Evolutionary conservation across 2,113 vertebrate genomes (phyloP), one percentile per base, ranked within the genome.

Genomic region (Coracopsis vasa): DNA sequence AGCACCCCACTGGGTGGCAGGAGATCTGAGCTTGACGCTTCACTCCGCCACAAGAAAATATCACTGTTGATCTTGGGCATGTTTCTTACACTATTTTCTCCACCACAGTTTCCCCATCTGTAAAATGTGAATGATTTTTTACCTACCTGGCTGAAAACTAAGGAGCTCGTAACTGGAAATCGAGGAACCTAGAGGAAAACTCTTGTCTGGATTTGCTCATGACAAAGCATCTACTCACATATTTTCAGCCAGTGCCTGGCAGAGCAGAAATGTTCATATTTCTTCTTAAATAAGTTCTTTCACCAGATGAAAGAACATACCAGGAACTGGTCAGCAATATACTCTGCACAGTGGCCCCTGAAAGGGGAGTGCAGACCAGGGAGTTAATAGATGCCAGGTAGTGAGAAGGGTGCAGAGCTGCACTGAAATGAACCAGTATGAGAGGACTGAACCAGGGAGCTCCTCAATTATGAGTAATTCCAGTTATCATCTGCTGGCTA

Each of bases 211-310:
- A 89, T 89, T 94, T 82, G 70, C 65, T 92, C 70, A 69, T 69
- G 92, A 95, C 92, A 88, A 95, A 94, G 86, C 77, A 86, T 80
- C 75, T 92, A 78, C 75, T 90, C 80, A 88, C 56, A 66, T 79
- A 75, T 37, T 94, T 96, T 91, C 91, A 84, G 41, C 37, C 62
- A 45, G 48, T 62, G 37, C 73, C 69, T 94, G 92, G 83, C 88
- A 92, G 80, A 94, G 41, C n/a, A 94, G 73, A 80, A 75, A 35
- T 11, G 16, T 86, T 96, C 86, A 72, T 11, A 69, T 91, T 96
- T 95, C 88, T 87, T 77, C 90, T 95, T 95, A 89, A 96, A 95
- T 72, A 88, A 93, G 67, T 73, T 92, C 90, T 96, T 96, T 97
- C 94, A 94, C 88, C 72, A 66, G 80, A 91, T 89, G 94, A 96